Conservation (phyloP, 2,888 invertebrate species). For the Calliopum simillimum region DNA sequence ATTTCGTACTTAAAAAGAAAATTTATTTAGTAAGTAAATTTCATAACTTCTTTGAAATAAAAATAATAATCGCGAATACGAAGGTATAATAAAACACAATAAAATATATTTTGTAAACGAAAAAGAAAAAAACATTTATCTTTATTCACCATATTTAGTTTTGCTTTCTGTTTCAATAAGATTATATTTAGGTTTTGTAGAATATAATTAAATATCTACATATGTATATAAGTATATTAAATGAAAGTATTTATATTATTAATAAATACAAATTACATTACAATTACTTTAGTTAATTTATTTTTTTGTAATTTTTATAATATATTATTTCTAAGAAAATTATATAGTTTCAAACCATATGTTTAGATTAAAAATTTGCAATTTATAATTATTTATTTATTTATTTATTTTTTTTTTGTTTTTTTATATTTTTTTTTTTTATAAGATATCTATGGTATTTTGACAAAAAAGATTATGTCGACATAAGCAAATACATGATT, state of each 20-base stretch:
- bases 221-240: conserved; percentile 15
- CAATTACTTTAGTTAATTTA: conserved; percentile 14
- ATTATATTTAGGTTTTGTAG: conserved; percentile 19
- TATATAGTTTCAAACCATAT: neutral
- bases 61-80: no score
- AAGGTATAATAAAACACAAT: no score
- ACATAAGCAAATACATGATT: no score
- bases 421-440: no score
- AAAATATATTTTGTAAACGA: conserved; percentile 27
- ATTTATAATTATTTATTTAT: neutral
- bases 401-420: conserved; percentile 9
- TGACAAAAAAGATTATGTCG: no score
- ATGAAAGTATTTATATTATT: conserved; percentile 18
- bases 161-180: conserved; percentile 10
- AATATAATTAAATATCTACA: conserved; percentile 27
- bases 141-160: conserved; percentile 19
- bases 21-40: no score
- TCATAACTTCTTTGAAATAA: no score
- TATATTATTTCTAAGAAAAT: conserved; percentile 5
- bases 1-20: no score
- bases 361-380: neutral
- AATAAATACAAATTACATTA: conserved; percentile 9
- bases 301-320: conserved; percentile 16
- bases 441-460: no score
- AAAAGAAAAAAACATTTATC: conserved; percentile 21